phyloP scores from a whole-genome alignment of 2,888 invertebrate species.

The Drosophila algonquin region DNA sequence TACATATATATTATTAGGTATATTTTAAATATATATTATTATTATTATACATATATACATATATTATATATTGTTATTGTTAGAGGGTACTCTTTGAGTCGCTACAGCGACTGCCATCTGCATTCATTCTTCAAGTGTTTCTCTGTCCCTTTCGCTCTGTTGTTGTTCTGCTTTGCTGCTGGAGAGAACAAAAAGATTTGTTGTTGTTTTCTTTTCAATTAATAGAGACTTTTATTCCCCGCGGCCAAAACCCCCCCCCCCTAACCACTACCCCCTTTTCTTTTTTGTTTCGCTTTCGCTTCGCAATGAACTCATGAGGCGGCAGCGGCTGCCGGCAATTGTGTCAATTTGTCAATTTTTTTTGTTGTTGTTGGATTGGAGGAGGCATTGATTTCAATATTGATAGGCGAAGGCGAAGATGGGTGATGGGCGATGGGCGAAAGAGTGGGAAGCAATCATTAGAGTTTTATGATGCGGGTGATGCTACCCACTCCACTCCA shows the following conservation, averaged over 20 bases:
- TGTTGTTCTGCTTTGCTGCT: background rate
- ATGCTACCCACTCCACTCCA: constrained; percentile 18
- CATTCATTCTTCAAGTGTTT: background rate
- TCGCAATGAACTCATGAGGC: constrained; percentile 70
- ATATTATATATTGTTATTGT: too few relatives aligned
- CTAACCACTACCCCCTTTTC: constrained; percentile 54
- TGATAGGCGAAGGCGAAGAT: constrained; percentile 20
- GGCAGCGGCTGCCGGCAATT: constrained; percentile 57
- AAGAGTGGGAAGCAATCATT: constrained; percentile 69
- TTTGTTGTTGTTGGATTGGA: background rate
- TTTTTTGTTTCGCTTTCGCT: constrained; percentile 39
- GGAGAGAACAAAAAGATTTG: background rate
- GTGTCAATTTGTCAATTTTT: constrained; percentile 74
- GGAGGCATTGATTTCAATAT: constrained; percentile 77
- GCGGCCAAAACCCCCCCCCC: too few relatives aligned
- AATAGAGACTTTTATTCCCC: constrained; percentile 3
- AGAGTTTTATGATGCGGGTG: constrained; percentile 72
- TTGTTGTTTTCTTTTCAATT: background rate
- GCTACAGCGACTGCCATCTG: background rate
- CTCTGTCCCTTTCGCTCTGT: background rate
- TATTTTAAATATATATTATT: too few relatives aligned
- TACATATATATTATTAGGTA: too few relatives aligned
- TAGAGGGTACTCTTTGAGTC: background rate
- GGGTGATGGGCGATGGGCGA: constrained; percentile 27
- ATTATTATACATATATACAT: too few relatives aligned